A percentile compares a stretch with the other conserved stretches of the same genome.
Evolutionary conservation across 2,888 invertebrate species (phyloP).

Genomic region (Tiliacea citrago): DNA sequence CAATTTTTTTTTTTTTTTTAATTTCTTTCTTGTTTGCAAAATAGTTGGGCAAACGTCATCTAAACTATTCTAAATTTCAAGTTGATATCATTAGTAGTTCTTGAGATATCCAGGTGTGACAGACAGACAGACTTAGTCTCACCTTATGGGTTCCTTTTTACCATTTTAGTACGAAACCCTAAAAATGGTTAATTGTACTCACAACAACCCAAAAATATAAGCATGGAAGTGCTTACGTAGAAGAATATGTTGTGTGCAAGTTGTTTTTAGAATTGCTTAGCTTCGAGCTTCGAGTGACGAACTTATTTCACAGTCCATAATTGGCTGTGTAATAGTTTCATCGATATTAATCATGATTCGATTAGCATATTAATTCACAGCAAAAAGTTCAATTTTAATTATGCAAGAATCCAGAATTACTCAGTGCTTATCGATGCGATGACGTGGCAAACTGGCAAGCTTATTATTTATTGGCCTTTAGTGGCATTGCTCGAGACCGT

Average conservation of each 20-base stretch:
- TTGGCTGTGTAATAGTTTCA: slow-evolving; percentile 10
- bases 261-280: too few relatives aligned
- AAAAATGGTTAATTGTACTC: too few relatives aligned
- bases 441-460: slow-evolving; percentile 53
- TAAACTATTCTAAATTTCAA: too few relatives aligned
- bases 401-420: slow-evolving; percentile 48
- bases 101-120: too few relatives aligned
- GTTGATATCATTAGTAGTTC: too few relatives aligned
- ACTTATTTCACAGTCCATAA: background rate
- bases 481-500: slow-evolving; percentile 29
- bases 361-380: slow-evolving; percentile 25
- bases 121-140: too few relatives aligned
- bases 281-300: background rate
- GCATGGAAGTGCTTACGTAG: background rate
- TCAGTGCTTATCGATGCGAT: slow-evolving; percentile 41
- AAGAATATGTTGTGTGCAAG: background rate
- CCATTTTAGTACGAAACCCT: too few relatives aligned
- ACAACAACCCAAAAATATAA: background rate
- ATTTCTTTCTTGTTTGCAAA: too few relatives aligned
- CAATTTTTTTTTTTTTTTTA: too few relatives aligned
- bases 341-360: slow-evolving; percentile 24
- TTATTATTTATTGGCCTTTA: slow-evolving; percentile 62
- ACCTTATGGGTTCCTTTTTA: too few relatives aligned
- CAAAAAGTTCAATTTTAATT: slow-evolving; percentile 41
- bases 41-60: too few relatives aligned